Evolutionary conservation across 1,140 invertebrate genomes (phyloP).

Genomic region (Dreissena rostriformis): DNA sequence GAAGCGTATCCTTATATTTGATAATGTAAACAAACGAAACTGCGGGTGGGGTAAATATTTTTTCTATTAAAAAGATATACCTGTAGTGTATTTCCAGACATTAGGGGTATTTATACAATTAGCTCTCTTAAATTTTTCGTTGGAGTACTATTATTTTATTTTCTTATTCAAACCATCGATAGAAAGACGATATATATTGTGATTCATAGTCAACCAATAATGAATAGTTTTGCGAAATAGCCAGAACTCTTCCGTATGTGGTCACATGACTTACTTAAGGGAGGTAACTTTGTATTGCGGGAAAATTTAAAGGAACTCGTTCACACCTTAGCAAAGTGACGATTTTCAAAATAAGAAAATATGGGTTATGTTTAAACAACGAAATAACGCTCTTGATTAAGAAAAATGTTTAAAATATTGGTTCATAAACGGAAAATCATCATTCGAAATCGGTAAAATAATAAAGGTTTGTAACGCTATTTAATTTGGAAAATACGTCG

Average conservation of each 20-base stretch:
- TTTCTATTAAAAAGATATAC: conserved; percentile 18
- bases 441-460: no score
- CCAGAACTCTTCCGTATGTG: conserved; percentile 40
- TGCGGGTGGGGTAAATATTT: conserved; percentile 46
- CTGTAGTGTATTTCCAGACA: conserved; percentile 58
- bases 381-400: no score
- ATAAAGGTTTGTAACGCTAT: no score
- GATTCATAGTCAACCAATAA: conserved; percentile 57
- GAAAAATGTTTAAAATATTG: no score
- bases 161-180: not conserved
- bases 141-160: not conserved
- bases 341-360: no score
- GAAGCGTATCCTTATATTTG: not conserved
- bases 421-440: no score
- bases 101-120: not conserved
- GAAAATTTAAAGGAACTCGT: no score
- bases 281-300: conserved; percentile 52
- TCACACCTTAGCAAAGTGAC: no score
- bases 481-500: no score
- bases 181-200: not conserved
- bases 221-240: conserved; percentile 25
- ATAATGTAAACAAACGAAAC: not conserved
- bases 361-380: no score
- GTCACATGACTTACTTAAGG: conserved; percentile 50
- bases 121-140: not conserved